Evolutionary conservation across 2,888 invertebrate genomes (phyloP).

Genomic region (Melanostoma scalare): DNA sequence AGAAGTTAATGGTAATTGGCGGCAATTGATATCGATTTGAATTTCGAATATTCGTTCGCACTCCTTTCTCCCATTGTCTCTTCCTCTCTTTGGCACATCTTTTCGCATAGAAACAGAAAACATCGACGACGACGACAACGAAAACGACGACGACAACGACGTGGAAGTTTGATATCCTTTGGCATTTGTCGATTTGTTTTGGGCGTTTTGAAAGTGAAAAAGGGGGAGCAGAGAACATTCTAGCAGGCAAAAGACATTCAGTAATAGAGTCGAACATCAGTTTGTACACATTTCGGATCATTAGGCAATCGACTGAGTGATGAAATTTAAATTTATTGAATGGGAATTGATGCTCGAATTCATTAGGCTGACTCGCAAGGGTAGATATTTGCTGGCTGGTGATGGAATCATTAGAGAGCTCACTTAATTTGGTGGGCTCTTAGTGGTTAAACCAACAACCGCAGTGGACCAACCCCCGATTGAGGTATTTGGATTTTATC

Average conservation of each 20-base stretch:
- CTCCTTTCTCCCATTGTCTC: neutral
- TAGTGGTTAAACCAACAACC: neutral
- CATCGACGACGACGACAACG: neutral
- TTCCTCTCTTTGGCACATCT: neutral
- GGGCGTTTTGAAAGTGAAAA: neutral
- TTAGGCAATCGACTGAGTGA: conserved; percentile 66
- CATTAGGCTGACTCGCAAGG: conserved; percentile 38
- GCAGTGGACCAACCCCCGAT: conserved; percentile 5
- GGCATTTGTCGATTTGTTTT: conserved; percentile 24
- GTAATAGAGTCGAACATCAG: conserved; percentile 56
- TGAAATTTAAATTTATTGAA: conserved; percentile 72
- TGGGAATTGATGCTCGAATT: conserved; percentile 65
- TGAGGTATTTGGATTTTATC: conserved; percentile 13
- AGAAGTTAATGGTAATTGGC: conserved; percentile 66
- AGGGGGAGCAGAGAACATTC: neutral
- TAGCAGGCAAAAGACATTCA: conserved; percentile 23
- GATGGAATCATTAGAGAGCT: conserved; percentile 18
- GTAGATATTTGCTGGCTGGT: neutral
- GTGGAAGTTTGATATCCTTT: conserved; percentile 51
- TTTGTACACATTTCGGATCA: conserved; percentile 63
- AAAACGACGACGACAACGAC: neutral
- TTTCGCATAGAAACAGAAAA: conserved; percentile 1
- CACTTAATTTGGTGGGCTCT: conserved; percentile 22
- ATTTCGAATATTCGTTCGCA: conserved; percentile 48
- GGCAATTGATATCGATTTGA: conserved; percentile 68